These are phyloP conservation scores for Hystrix brachyura DNA, from an alignment of 2,113 vertebrate species.

Conservation along the genomic window DNA sequence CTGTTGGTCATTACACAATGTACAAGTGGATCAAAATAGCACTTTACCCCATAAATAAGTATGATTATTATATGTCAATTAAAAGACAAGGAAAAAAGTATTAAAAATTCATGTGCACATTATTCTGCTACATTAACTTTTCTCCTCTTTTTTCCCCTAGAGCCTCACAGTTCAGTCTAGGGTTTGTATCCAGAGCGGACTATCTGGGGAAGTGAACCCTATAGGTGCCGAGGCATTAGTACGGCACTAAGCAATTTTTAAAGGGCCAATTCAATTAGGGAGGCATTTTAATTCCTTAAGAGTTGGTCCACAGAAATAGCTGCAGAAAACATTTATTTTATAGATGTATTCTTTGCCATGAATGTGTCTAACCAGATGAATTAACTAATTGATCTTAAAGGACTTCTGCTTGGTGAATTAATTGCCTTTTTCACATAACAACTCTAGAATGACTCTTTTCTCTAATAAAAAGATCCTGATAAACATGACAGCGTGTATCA, in stretches of 20 bases:
- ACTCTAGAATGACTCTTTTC: constrained; percentile 2
- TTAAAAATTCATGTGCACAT: background rate
- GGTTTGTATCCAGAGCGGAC: background rate
- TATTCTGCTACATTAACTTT: background rate
- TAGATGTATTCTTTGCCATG: background rate
- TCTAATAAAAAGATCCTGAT: constrained; percentile 7
- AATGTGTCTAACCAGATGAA: constrained; percentile 37
- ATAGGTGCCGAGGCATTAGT: background rate
- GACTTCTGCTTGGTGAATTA: constrained; percentile 40
- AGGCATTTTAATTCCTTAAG: constrained; percentile 8
- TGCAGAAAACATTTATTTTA: constrained; percentile 32
- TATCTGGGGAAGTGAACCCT: background rate
- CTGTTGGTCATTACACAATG: background rate
- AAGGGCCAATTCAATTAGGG: background rate
- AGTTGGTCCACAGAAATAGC: background rate
- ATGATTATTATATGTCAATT: background rate
- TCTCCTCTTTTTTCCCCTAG: background rate
- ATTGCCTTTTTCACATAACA: constrained; percentile 12
- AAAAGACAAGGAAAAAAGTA: background rate
- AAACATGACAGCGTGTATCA: constrained; percentile 28
- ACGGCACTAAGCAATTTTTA: background rate
- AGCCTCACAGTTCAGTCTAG: background rate
- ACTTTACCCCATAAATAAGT: background rate
- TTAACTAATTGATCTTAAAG: constrained; percentile 53
- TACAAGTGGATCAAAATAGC: background rate